Evolutionary conservation across 1,140 invertebrate species (phyloP).

Genomic region (Acyrthosiphon pisum): DNA sequence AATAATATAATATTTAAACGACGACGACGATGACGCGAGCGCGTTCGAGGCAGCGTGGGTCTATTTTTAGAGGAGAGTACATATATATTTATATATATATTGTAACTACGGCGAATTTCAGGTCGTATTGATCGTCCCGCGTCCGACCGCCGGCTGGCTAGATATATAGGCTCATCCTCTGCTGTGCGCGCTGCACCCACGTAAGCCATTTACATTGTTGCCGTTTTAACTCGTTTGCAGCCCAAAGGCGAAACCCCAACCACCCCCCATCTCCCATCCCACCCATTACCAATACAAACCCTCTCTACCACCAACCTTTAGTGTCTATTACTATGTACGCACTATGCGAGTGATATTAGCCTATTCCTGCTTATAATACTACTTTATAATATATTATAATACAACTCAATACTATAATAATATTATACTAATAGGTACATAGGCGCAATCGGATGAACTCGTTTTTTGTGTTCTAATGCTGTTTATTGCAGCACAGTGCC

Average conservation of each 20-base stretch:
- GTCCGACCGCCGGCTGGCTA: conserved; percentile 42
- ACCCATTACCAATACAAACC: background rate
- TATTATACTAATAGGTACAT: background rate
- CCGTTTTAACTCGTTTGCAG: conserved; percentile 41
- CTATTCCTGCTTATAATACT: background rate
- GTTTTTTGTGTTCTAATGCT: background rate
- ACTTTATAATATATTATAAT: background rate
- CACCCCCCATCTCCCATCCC: background rate
- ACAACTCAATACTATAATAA: background rate
- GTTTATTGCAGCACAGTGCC: background rate
- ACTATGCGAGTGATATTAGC: background rate
- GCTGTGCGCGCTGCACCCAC: conserved; percentile 31
- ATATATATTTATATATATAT: background rate
- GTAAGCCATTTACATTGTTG: conserved; percentile 57
- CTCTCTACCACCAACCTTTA: background rate
- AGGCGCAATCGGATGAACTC: background rate
- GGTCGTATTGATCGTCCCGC: conserved; percentile 58
- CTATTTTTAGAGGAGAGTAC: conserved; percentile 29
- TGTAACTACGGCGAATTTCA: conserved; percentile 40
- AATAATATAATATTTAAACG: background rate
- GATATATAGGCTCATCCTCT: conserved; percentile 47
- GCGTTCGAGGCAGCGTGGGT: background rate
- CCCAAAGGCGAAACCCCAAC: background rate
- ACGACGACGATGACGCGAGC: background rate
- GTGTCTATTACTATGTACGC: background rate